Conservation (phyloP, 2,113 vertebrate genomes). For the Nesoenas mayeri region DNA sequence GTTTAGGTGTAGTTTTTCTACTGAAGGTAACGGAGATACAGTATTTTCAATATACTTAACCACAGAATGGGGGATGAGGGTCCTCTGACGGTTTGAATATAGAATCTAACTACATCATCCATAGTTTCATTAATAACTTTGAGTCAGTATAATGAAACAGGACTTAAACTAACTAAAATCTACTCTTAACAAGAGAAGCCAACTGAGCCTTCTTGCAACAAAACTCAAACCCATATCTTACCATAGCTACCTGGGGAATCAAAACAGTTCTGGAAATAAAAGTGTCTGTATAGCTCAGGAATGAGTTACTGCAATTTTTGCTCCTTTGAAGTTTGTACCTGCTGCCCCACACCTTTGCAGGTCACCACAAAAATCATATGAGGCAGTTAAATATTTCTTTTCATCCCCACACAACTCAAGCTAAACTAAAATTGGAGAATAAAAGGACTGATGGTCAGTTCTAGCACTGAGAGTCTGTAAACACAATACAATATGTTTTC, state of each 20-base stretch:
- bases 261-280: neutral
- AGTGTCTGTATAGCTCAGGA: neutral
- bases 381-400: neutral
- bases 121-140: neutral
- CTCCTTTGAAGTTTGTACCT: neutral
- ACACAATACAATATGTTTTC: neutral
- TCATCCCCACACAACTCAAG: neutral
- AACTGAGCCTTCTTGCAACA: neutral
- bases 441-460: neutral
- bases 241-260: neutral
- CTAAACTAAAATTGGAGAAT: neutral
- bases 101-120: neutral
- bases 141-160: neutral
- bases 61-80: neutral
- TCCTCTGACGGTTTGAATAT: neutral
- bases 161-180: neutral
- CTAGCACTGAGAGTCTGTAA: neutral
- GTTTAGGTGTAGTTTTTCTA: neutral
- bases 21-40: neutral
- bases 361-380: neutral
- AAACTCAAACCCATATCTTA: neutral
- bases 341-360: neutral
- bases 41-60: neutral
- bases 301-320: neutral
- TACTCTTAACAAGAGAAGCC: neutral